Evolutionary conservation across 2,888 invertebrate species (phyloP).

Genomic region (Caenorhabditis sp.): DNA sequence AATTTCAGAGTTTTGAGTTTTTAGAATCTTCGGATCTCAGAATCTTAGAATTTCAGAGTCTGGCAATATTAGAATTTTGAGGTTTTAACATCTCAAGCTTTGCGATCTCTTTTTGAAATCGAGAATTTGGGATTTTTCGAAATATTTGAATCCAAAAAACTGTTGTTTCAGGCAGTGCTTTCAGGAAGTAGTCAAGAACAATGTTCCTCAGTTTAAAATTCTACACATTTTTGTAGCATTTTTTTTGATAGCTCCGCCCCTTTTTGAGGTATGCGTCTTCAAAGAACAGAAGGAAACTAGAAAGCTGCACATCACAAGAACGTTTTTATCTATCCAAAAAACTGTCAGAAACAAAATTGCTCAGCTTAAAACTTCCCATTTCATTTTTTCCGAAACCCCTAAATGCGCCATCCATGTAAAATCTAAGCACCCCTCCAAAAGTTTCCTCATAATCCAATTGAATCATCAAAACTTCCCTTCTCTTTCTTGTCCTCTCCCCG

Average conservation of each 20-base stretch:
- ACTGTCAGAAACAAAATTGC: background rate
- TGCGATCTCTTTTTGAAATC: too few species aligned
- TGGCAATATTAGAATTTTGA: background rate
- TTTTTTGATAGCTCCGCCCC: background rate
- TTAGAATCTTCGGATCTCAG: too few species aligned
- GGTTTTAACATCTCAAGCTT: too few species aligned
- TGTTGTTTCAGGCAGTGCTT: too few species aligned
- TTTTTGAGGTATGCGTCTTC: background rate
- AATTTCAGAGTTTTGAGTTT: too few species aligned
- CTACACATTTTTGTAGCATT: background rate
- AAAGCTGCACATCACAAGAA: background rate
- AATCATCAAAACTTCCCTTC: too few species aligned
- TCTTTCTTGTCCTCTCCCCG: too few species aligned
- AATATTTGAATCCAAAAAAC: background rate
- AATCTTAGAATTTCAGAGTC: background rate
- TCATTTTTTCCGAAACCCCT: background rate
- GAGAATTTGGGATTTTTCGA: too few species aligned
- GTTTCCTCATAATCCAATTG: too few species aligned
- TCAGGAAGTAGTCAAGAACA: background rate
- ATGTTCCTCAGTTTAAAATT: background rate
- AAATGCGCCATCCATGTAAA: background rate
- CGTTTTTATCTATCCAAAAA: background rate
- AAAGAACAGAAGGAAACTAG: too few species aligned
- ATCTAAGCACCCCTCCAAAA: too few species aligned
- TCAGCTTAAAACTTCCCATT: background rate